phyloP scores from a whole-genome alignment of 23 tunicate species.

The Oikopleura dioica region DNA sequence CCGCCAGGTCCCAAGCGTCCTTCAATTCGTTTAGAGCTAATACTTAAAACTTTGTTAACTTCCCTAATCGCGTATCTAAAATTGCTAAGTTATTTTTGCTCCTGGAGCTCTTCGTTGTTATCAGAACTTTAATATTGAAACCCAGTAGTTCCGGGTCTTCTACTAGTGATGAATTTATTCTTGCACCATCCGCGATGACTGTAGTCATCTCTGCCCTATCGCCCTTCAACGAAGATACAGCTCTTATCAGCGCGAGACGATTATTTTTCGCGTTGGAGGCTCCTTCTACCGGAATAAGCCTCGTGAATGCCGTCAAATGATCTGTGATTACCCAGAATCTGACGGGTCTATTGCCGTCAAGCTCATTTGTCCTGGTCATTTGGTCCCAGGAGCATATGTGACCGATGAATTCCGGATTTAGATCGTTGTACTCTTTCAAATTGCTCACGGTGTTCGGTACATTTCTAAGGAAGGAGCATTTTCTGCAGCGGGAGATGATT shows the following conservation, averaged over 20 bases:
- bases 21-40: not conserved
- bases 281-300: no score
- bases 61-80: not conserved
- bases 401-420: not conserved
- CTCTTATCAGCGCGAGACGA: no score
- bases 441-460: not conserved
- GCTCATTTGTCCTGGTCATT: not conserved
- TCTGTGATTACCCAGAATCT: no score
- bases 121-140: not conserved
- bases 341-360: not conserved
- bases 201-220: no score
- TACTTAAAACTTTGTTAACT: not conserved
- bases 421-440: not conserved
- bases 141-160: not conserved
- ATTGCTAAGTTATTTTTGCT: not conserved
- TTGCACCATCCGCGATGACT: not conserved
- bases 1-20: not conserved
- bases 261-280: no score
- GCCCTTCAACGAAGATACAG: no score
- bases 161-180: not conserved
- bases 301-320: no score
- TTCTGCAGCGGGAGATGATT: not conserved
- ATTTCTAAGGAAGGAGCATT: not conserved
- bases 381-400: not conserved
- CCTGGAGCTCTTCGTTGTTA: not conserved